A percentile compares a stretch with the other conserved stretches of the same genome.
phyloP scores from a whole-genome alignment of 2,113 vertebrate genomes.

The Hymenochirus boettgeri region DNA sequence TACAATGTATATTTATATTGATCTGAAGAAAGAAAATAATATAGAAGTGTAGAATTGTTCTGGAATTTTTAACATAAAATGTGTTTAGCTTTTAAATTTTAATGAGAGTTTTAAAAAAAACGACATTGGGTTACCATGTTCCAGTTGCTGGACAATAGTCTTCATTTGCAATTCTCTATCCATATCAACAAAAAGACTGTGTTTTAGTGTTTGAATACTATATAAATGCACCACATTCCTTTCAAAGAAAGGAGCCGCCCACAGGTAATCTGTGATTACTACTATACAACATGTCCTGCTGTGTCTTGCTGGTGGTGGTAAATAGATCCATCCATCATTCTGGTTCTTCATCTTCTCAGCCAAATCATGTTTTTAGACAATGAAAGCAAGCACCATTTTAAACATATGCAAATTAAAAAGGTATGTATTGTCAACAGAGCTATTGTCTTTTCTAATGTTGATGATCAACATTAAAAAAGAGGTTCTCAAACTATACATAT shows the following conservation, averaged over 20 bases:
- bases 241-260: constrained; percentile 24
- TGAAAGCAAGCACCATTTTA: constrained; percentile 14
- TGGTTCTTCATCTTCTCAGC: constrained; percentile 8
- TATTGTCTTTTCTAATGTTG: background rate
- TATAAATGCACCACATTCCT: constrained; percentile 24
- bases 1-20: no score
- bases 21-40: no score
- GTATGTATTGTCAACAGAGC: background rate
- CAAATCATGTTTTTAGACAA: constrained; percentile 17
- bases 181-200: constrained; percentile 29
- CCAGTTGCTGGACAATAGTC: constrained; percentile 14
- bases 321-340: constrained; percentile 26
- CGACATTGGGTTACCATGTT: constrained; percentile 11
- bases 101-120: constrained; percentile 17
- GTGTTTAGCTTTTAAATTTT: constrained; percentile 15
- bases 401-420: constrained; percentile 31
- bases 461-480: background rate
- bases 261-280: constrained; percentile 30
- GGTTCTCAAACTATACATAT: background rate
- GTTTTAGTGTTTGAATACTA: constrained; percentile 5
- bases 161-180: constrained; percentile 32
- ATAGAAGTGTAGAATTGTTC: no score
- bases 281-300: constrained; percentile 33
- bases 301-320: constrained; percentile 28
- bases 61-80: constrained; percentile 2